Evolutionary conservation across 1,140 invertebrate genomes (phyloP), one percentile per base, ranked within the genome.

Genomic region (Eubasilissa regina): DNA sequence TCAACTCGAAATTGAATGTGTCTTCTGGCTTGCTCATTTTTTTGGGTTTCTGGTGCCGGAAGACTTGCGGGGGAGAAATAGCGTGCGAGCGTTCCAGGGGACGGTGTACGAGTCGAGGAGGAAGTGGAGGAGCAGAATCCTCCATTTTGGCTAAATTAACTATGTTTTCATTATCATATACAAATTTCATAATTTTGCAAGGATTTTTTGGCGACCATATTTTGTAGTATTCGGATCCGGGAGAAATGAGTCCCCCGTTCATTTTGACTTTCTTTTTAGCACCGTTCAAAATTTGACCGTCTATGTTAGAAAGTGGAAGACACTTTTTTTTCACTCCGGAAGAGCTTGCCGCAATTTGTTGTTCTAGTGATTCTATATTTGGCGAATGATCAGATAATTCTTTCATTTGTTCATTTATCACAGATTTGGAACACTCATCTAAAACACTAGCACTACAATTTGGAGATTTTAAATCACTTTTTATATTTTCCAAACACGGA

Each of bases 1-100:
- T 94, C 55, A 95, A 91, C 86, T 95, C 94, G 86, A 95, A 94
- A 78, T 91, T 92, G 85, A 95, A 95, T 73, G 92, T 91, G 85
- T 94, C 94, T 88, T 95, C 94, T 3, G 89, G 89, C 80, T 91
- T 92, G 73, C 85, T 88, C 82, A 87, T 84, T 84, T 89, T 89
- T 85, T 90, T 91, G 76, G 91, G 91, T 85, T 92, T 92, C 79
- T 90, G 87, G 85, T 92, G 90, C 78, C 92, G 87, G 51, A 91
- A 90, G 72, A 89, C 88, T 75, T 87, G 86, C 12, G 88, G 88
- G n/a, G 89, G 88, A 74, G 88, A 87, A 64, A 89, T 85, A 80
- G 92, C 92, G 82, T 92, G 91, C 76, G 89, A 91, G 84, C 92
- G 87, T 80, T 93, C 91, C 75, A 93, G 85, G 10, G 92, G 92